A percentile compares a stretch with the other conserved stretches of the same genome.
Conservation (phyloP, 2,888 invertebrate genomes). For the Heliconius erato region DNA sequence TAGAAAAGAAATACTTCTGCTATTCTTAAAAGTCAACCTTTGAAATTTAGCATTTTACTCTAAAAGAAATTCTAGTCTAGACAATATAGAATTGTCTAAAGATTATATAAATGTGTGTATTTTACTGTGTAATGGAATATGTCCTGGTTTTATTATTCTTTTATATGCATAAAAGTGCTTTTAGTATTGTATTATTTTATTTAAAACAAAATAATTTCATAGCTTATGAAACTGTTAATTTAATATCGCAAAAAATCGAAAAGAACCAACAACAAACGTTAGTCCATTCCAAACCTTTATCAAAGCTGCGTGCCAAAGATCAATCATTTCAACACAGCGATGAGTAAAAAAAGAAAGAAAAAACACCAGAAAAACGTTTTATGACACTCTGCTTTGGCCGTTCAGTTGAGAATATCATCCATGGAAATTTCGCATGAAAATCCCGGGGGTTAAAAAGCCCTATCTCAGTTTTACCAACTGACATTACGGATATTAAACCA, state of each 20-base stretch:
- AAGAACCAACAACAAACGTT: no score
- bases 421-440: slow-evolving; percentile 30
- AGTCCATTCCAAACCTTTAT: not conserved
- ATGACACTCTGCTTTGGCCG: slow-evolving; percentile 32
- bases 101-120: not conserved
- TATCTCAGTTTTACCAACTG: slow-evolving; percentile 32
- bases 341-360: not conserved
- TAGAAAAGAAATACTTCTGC: not conserved
- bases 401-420: slow-evolving; percentile 36
- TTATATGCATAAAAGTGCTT: no score
- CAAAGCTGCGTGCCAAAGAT: not conserved
- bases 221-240: no score
- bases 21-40: not conserved
- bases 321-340: slow-evolving; percentile 26
- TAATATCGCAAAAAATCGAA: no score
- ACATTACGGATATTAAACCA: slow-evolving; percentile 39
- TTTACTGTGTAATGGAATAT: not conserved
- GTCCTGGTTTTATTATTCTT: no score
- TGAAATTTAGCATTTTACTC: no score
- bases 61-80: no score
- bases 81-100: not conserved
- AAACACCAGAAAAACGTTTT: slow-evolving; percentile 17
- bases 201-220: no score
- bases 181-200: no score
- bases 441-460: slow-evolving; percentile 25